Percentiles rank a stretch among this genome's conserved stretches.
These are phyloP conservation scores for Fragum whitleyi DNA, from an alignment of 2,888 invertebrate species.

Conservation along the genomic window DNA sequence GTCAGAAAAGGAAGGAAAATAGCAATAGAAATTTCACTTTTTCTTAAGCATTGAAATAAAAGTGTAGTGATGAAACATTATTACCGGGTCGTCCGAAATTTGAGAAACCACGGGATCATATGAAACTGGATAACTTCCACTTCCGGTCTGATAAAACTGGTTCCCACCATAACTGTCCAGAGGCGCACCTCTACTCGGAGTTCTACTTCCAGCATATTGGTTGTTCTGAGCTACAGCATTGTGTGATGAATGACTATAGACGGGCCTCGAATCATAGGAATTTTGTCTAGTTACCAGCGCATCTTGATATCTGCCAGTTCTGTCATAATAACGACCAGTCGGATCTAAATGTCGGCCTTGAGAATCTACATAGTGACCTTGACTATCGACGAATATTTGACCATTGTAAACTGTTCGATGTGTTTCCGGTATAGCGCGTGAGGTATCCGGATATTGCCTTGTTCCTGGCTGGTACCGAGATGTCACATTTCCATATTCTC, in stretches of 20 bases:
- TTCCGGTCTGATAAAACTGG: slow-evolving; percentile 48
- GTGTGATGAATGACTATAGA: neutral
- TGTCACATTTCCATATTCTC: neutral
- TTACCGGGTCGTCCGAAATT: slow-evolving; percentile 54
- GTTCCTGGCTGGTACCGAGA: neutral
- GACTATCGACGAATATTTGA: slow-evolving; percentile 34
- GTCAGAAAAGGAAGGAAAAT: no score
- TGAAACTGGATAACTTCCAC: slow-evolving; percentile 42
- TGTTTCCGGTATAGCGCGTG: slow-evolving; percentile 3
- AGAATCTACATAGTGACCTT: slow-evolving; percentile 52
- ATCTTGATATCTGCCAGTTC: slow-evolving; percentile 43
- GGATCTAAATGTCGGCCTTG: slow-evolving; percentile 54
- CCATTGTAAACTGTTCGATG: slow-evolving; percentile 47
- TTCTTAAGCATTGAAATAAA: no score
- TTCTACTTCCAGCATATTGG: neutral
- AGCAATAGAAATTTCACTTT: no score
- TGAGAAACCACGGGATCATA: slow-evolving; percentile 56
- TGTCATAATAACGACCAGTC: slow-evolving; percentile 53
- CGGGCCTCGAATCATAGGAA: slow-evolving; percentile 17
- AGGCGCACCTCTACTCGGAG: slow-evolving; percentile 16
- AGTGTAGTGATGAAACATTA: no score
- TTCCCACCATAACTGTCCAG: slow-evolving; percentile 51
- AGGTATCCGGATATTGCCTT: neutral
- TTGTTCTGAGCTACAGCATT: neutral
- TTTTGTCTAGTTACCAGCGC: slow-evolving; percentile 34